Evolutionary conservation across 37 sponge, comb jelly and placozoan species (phyloP), one percentile per base, ranked within the genome.

Genomic region (Petrosia ficiformis): DNA sequence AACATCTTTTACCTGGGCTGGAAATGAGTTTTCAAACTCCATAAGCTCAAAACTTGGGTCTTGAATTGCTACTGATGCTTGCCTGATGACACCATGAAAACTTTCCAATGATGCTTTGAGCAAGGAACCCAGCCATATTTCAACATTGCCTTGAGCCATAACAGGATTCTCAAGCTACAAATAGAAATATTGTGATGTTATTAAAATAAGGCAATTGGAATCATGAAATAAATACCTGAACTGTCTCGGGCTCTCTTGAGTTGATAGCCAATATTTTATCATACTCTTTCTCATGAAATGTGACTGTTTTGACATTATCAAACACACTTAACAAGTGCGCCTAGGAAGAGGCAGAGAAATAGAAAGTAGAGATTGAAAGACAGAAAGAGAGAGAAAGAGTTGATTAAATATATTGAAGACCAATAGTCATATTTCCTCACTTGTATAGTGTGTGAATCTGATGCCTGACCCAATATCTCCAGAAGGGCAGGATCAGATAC

Each of bases 381-480:
- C n/a, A n/a, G n/a, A n/a, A n/a, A n/a, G n/a, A n/a, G n/a, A n/a
- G n/a, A n/a, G n/a, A n/a, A n/a, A n/a, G n/a, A n/a, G n/a, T n/a
- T n/a, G n/a, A n/a, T n/a, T n/a, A n/a, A n/a, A n/a, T n/a, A n/a
- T n/a, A n/a, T n/a, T n/a, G n/a, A n/a, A n/a, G n/a, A n/a, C n/a
- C n/a, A n/a, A n/a, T n/a, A n/a, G n/a, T n/a, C n/a, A n/a, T n/a
- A n/a, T n/a, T n/a, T n/a, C 8, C 54, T 48, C 8, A 48, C 92
- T 65, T 96, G 96, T 22, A 98, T 98, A 44, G 99, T 98, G 83
- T 98, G 99, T 19, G 96, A 90, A 70, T 98, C 88, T n/a, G 90
- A 88, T 32, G 99, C 99, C 65, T 98, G 99, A 25, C 99, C 99
- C 44, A 98, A 81, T 42, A 98, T 98, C 74, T 98, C 99, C 67